Percentiles rank a stretch among this genome's conserved stretches.
Conservation (phyloP, 2,888 invertebrate species). For the Octonoba sinensis region DNA sequence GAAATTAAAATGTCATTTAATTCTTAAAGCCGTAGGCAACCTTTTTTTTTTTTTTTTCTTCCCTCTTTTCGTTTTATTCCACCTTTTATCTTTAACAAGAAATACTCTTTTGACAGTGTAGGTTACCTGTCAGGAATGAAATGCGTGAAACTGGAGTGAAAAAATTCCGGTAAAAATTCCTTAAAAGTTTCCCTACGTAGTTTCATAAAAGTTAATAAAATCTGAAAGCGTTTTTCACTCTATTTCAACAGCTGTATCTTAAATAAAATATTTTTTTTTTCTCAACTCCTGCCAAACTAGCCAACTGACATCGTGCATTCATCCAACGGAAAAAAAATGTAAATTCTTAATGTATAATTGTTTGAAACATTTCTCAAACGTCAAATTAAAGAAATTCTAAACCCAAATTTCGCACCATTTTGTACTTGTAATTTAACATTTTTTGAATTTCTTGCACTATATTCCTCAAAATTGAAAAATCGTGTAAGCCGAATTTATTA, state of each 20-base stretch:
- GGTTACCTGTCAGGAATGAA: conserved; percentile 35
- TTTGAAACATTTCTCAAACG: conserved; percentile 47
- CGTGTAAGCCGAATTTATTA: no score
- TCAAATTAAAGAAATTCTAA: conserved; percentile 52
- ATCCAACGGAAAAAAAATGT: no score
- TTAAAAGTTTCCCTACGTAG: conserved; percentile 12
- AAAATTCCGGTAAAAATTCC: conserved; percentile 22
- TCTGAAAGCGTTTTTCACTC: no score
- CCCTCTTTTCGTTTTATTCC: background rate
- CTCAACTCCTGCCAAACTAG: conserved; percentile 13
- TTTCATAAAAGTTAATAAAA: conserved; percentile 1
- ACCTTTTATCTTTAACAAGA: no score
- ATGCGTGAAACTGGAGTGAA: conserved; percentile 14
- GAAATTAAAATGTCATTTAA: conserved; percentile 57
- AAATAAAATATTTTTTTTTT: conserved; percentile 37
- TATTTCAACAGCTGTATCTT: background rate
- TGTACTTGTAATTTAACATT: conserved; percentile 7
- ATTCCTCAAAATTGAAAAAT: background rate
- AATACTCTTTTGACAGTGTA: conserved; percentile 33
- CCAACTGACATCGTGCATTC: conserved; percentile 19
- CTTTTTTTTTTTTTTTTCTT: background rate
- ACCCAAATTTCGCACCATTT: background rate
- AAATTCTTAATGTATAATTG: conserved; percentile 45
- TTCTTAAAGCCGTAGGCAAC: conserved; percentile 31
- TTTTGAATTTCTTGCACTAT: conserved; percentile 32